These are phyloP conservation scores for Standfussiana lucernea DNA, from an alignment of 2,888 invertebrate genomes.

Conservation along the genomic window DNA sequence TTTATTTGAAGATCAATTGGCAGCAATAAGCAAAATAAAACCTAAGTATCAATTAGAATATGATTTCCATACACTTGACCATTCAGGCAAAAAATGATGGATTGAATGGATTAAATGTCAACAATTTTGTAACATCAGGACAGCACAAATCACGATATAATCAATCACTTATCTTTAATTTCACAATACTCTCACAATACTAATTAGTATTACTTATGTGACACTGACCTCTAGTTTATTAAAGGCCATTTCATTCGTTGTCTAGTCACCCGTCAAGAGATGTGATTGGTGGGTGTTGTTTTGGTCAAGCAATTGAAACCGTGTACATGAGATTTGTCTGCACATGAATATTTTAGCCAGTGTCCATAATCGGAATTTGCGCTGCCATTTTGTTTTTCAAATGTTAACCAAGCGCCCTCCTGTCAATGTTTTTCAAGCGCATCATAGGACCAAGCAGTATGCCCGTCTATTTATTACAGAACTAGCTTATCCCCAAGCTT, in stretches of 20 bases:
- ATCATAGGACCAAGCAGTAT: not conserved
- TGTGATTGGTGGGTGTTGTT: not conserved
- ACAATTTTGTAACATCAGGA: constrained; percentile 17
- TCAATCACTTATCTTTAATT: constrained; percentile 33
- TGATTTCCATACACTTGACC: not conserved
- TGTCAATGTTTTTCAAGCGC: not conserved
- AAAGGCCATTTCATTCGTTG: not conserved
- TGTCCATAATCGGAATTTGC: not conserved
- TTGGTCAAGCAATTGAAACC: constrained; percentile 9
- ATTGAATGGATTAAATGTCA: constrained; percentile 33
- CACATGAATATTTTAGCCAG: not conserved
- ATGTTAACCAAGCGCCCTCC: not conserved
- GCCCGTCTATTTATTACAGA: not conserved
- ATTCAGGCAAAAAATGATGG: not conserved
- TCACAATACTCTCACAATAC: constrained; percentile 29
- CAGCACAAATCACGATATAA: not conserved
- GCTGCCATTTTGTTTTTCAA: not conserved
- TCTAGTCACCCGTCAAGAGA: not conserved
- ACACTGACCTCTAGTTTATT: constrained; percentile 15
- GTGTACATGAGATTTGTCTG: not conserved
- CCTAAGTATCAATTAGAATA: not conserved
- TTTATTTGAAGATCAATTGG: not conserved
- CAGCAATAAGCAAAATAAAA: not conserved
- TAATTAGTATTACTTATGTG: constrained; percentile 10
- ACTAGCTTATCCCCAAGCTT: not conserved